phyloP scores from a whole-genome alignment of 2,797 vertebrate genomes.

The Aplochiton taeniatus region DNA sequence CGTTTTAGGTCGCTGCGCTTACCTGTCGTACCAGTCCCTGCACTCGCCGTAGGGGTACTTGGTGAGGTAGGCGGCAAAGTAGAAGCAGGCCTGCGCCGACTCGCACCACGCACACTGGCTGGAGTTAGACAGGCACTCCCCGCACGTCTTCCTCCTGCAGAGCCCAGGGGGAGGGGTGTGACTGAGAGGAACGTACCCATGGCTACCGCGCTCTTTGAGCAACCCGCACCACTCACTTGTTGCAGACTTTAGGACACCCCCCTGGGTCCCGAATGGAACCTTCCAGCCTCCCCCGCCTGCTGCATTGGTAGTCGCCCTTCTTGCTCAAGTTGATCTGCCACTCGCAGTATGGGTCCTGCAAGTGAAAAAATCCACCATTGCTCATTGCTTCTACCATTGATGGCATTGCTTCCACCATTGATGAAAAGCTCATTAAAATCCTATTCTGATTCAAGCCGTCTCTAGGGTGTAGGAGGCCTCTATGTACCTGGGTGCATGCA shows the following conservation, averaged over 20 bases:
- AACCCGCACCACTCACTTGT: constrained; percentile 78
- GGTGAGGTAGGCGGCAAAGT: constrained; percentile 91
- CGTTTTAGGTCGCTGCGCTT: too few relatives aligned
- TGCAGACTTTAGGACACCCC: constrained; percentile 86
- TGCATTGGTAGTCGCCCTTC: constrained; percentile 89
- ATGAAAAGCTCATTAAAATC: not conserved
- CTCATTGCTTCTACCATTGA: not conserved
- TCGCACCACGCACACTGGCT: constrained; percentile 97
- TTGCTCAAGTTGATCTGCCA: constrained; percentile 90
- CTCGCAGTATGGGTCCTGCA: constrained; percentile 87
- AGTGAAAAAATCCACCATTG: not conserved
- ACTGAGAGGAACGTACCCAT: not conserved
- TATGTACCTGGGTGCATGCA: constrained; percentile 83
- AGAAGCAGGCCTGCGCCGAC: constrained; percentile 89
- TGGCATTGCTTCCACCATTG: not conserved
- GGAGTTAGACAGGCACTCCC: constrained; percentile 90
- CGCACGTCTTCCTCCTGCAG: constrained; percentile 82
- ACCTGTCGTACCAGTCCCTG: constrained; percentile 95
- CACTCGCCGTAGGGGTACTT: constrained; percentile 92
- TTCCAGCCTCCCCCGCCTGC: constrained; percentile 82
- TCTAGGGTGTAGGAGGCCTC: too few relatives aligned
- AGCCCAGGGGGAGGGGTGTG: not conserved
- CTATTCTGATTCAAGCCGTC: not conserved
- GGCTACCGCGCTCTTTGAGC: too few relatives aligned
- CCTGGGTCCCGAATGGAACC: constrained; percentile 81